These are phyloP conservation scores for Drosophila burlai DNA, from an alignment of 1,140 invertebrate species.

Conservation along the genomic window DNA sequence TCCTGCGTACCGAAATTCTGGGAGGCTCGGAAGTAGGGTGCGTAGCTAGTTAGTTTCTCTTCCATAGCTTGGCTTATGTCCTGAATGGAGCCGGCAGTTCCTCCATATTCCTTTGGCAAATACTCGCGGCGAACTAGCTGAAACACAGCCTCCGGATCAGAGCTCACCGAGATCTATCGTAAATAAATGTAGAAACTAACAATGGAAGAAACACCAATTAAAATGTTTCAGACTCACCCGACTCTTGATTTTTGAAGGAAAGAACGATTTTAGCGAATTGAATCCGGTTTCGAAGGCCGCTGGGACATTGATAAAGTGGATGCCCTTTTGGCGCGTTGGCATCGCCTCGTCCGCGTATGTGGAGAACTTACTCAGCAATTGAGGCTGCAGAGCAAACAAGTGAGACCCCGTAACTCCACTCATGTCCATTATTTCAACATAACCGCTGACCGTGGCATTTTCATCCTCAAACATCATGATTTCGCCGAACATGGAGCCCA, in stretches of 20 bases:
- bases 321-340: conserved; percentile 86
- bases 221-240: conserved; percentile 36
- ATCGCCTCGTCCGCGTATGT: conserved; percentile 86
- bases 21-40: conserved; percentile 86
- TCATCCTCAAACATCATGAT: conserved; percentile 85
- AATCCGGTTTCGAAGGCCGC: conserved; percentile 86
- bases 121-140: conserved; percentile 85
- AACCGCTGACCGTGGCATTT: conserved; percentile 76
- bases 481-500: conserved; percentile 82
- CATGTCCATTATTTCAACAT: conserved; percentile 85
- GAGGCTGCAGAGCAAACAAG: conserved; percentile 86
- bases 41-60: conserved; percentile 85
- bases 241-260: conserved; percentile 73
- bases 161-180: conserved; percentile 69
- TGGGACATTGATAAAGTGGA: conserved; percentile 86
- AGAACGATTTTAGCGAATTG: conserved; percentile 85
- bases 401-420: conserved; percentile 84
- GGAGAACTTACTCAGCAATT: conserved; percentile 86
- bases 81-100: conserved; percentile 84
- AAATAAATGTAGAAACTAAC: neutral
- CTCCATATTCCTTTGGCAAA: conserved; percentile 87
- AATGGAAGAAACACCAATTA: neutral
- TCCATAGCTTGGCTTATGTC: conserved; percentile 86
- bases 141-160: conserved; percentile 80
- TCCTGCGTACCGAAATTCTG: conserved; percentile 87